These are phyloP conservation scores for Papilio glaucus DNA, from an alignment of 1,140 invertebrate species.

Conservation along the genomic window DNA sequence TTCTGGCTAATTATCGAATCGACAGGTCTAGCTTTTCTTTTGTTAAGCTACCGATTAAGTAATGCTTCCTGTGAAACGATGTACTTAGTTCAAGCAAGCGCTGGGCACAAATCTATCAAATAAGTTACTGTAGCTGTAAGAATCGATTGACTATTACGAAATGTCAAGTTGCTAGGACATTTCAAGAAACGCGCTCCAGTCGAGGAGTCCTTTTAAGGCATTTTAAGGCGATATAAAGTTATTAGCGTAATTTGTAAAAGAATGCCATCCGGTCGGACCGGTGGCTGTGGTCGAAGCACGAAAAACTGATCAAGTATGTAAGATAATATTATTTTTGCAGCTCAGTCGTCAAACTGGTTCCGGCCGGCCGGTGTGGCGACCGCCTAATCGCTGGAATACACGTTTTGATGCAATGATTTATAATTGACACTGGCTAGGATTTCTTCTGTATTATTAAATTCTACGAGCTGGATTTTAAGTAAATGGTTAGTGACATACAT, in stretches of 20 bases:
- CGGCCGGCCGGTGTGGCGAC: conserved; percentile 14
- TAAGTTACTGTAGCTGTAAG: not conserved
- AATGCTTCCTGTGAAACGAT: not conserved
- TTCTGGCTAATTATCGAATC: too few species aligned
- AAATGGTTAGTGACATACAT: too few species aligned
- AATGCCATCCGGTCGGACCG: conserved; percentile 30
- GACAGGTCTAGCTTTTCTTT: not conserved
- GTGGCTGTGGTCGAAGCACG: conserved; percentile 26
- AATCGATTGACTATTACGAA: conserved; percentile 13
- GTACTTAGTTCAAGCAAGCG: not conserved
- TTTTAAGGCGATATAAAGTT: conserved; percentile 29
- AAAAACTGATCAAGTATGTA: conserved; percentile 35
- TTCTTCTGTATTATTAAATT: too few species aligned
- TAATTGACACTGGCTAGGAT: conserved; percentile 19
- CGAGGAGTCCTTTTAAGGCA: too few species aligned
- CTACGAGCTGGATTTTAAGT: too few species aligned
- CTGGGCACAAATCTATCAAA: not conserved
- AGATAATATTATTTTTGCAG: conserved; percentile 35
- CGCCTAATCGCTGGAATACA: conserved; percentile 29
- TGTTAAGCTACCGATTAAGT: not conserved
- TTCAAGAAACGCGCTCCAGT: not conserved
- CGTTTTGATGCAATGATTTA: conserved; percentile 7
- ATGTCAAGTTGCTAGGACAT: not conserved
- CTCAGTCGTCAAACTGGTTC: conserved; percentile 33
- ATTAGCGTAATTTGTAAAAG: conserved; percentile 32